Evolutionary conservation across 2,113 vertebrate species (phyloP).

Genomic region (Zosterops borbonicus): DNA sequence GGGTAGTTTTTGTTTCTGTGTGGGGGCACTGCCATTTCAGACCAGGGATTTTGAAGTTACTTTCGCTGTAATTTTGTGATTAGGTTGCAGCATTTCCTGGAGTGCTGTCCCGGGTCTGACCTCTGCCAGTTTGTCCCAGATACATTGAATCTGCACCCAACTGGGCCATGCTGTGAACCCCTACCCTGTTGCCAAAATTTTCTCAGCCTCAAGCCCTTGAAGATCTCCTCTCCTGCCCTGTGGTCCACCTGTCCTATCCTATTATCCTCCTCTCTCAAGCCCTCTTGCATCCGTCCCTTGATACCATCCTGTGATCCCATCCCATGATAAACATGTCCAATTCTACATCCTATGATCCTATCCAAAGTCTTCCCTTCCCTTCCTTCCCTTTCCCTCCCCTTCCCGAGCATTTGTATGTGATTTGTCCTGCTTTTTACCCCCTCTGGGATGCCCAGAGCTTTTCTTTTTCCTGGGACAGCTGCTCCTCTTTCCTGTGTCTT

Average conservation of each 20-base stretch:
- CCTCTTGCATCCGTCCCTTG: not conserved
- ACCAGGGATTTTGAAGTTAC: not conserved
- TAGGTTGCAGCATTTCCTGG: not conserved
- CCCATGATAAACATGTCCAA: not conserved
- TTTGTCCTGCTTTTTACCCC: not conserved
- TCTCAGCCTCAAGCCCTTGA: not conserved
- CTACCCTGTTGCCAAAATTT: not conserved
- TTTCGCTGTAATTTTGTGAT: not conserved
- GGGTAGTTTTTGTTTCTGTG: not conserved
- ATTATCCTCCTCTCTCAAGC: not conserved
- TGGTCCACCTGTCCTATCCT: not conserved
- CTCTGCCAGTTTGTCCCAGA: not conserved
- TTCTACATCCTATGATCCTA: not conserved
- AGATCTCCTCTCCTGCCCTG: not conserved
- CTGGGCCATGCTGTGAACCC: not conserved
- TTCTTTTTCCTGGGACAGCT: not conserved
- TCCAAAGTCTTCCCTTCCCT: not conserved
- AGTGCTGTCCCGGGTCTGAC: not conserved
- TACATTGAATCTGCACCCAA: fast-evolving
- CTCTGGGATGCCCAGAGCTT: not conserved
- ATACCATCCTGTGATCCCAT: not conserved
- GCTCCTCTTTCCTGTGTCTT: not conserved
- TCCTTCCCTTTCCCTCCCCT: not conserved
- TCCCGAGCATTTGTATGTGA: too few relatives aligned
- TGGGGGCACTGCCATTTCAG: not conserved